Percentiles rank a stretch among this genome's conserved stretches.
Evolutionary conservation across 2,797 vertebrate genomes (phyloP).

Genomic region (Notolabrus celidotus): DNA sequence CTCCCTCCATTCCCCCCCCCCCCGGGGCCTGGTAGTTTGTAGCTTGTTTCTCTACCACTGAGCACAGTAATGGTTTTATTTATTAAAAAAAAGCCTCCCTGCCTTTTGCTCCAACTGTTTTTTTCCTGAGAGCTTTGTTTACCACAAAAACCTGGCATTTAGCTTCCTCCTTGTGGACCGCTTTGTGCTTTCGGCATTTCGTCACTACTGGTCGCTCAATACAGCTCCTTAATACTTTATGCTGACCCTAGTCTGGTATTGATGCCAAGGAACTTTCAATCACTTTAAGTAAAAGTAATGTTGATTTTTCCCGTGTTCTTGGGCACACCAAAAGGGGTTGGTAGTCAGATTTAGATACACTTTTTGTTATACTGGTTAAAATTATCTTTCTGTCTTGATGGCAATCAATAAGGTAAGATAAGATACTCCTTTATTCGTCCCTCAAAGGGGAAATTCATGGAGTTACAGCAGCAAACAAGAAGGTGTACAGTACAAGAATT

Average conservation of each 20-base stretch:
- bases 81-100: neutral
- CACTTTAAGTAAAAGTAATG: conserved; percentile 14
- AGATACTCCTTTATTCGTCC: too few relatives aligned
- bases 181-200: neutral
- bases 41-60: conserved; percentile 16
- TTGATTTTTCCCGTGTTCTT: neutral
- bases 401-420: too few relatives aligned
- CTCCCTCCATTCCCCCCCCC: conserved; percentile 9
- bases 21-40: neutral
- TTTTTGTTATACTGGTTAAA: too few relatives aligned
- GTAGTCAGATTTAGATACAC: too few relatives aligned
- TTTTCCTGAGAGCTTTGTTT: neutral
- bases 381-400: too few relatives aligned
- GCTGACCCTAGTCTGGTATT: conserved; percentile 9
- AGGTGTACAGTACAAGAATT: too few relatives aligned
- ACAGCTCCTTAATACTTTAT: conserved; percentile 4
- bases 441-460: too few relatives aligned
- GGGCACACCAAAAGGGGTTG: neutral
- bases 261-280: conserved; percentile 23
- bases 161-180: neutral
- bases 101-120: neutral
- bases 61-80: conserved; percentile 1
- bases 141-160: conserved; percentile 6
- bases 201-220: neutral
- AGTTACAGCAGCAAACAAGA: too few relatives aligned